Base-by-base conservation (phyloP, 2,888 invertebrate genomes). In the Euzetes globulus region DNA sequence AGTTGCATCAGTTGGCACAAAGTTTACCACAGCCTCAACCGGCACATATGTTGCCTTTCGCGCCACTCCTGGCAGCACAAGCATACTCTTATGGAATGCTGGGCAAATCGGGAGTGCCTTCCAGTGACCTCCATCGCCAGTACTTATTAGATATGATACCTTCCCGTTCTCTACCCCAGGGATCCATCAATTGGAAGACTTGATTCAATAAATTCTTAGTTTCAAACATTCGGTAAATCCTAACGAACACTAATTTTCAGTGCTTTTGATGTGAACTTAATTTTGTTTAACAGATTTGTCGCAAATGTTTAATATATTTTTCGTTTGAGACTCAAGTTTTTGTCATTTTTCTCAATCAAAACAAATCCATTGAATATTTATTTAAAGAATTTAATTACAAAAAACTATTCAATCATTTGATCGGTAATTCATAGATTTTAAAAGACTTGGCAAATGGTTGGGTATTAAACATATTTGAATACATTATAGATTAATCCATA, bases 71-170 rank as follows among this genome's bases (percentile, higher is more conserved):
- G 75, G 77, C 77, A 29, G 77, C 82, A 27, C 84, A 84, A 79
- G 68, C 68, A n/a, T 45, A 68, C 15, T 68, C 37, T 5, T 81
- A 82, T 72, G 82, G 83, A 77, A 79, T 82, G 72, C 79, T 82
- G 33, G 79, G 79, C 72, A 78, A 78, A 58, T 75, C 76, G 65
- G 81, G 82, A 60, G 79, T 80, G 74, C 80, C 81, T 72, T 82
- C 81, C 74, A 80, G 81, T 50, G 85, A 85, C 77, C 80, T 86
- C 37, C 96, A 96, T 85, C 87, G 96, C 75, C 96, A 96, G 86
- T 96, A 96, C 86, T 87, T 97, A 81, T 87, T 97, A 77, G 96
- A 97, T 84, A 94, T 97, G 94, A 93, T 96, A 81, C 93, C 94
- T 27, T 79, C 82, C 15, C 75, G 77, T 17, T 78, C 78, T 29